Base-by-base conservation (phyloP, 2,797 vertebrate species). In the Chelidonichthys spinosus region DNA sequence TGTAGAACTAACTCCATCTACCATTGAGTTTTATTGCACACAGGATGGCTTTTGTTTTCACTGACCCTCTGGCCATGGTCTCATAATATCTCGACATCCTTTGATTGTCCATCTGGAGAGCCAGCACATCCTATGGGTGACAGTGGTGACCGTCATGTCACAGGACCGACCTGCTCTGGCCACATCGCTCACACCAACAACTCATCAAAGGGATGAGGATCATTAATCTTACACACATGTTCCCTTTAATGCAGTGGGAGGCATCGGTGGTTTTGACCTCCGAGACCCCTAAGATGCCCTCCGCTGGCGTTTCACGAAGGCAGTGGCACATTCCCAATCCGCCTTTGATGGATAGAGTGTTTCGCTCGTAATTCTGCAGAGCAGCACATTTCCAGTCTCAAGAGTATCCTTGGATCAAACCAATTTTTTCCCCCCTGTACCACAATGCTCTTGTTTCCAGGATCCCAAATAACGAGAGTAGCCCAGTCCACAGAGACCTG, bases 181-280 rank as follows among this genome's bases (percentile, higher is more conserved):
- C 54, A 78, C 32, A 60, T 39, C 61, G 36, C 61, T 76, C 72
- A 53, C 63, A 43, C 61, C 58, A 62, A 69, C 46, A 69, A 69
- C 53, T 70, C 67, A 61, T 58, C 3, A 3, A 59, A 78, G 40
- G 67, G 50, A 75, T 77, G 50, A 79, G 79, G 52, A 68, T 74
- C 83, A 88, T 90, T 87, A 82, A 83, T 82, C 72, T 66, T 59
- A 37, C 63, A 55, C 42, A 72, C 66, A 69, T 47, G 46, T 50
- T 2, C 49, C 47, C 13, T 43, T 18, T 13, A 33, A 60, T 76
- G 58, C 36, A 66, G 64, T 44, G 15, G 32, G 33, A 81, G 50
- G 54, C 42, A 67, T 74, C 64, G 37, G 63, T 64, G 69, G 52
- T 58, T 89, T 66, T 79, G 69, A 85, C 80, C 83, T 73, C 61